Conservation (phyloP, 2,113 vertebrate species). For the Parotia lawesii region DNA sequence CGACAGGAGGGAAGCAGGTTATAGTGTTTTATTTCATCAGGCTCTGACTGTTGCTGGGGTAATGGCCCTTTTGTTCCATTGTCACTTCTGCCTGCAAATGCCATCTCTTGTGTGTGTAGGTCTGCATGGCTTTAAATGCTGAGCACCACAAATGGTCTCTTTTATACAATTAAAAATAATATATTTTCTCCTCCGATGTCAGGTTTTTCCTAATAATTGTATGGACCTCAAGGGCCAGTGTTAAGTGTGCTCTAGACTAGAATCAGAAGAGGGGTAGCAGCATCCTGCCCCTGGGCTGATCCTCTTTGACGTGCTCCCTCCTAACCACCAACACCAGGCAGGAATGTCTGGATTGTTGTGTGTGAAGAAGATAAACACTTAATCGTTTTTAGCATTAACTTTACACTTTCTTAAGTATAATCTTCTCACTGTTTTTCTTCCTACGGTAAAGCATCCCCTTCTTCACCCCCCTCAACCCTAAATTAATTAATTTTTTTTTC, state of each 20-base stretch:
- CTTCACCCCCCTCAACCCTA: background rate
- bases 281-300: background rate
- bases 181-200: background rate
- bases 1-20: background rate
- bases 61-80: background rate
- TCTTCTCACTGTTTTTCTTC: background rate
- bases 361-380: background rate
- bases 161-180: background rate
- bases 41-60: background rate
- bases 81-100: background rate
- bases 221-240: background rate
- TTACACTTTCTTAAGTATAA: background rate
- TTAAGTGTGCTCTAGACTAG: background rate
- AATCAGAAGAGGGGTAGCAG: background rate
- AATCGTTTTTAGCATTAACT: background rate
- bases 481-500: background rate
- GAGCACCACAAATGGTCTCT: fast-evolving
- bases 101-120: background rate
- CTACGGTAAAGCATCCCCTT: background rate
- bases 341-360: fast-evolving
- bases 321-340: background rate
- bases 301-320: background rate
- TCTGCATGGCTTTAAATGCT: background rate
- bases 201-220: background rate
- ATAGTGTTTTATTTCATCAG: background rate